Conservation (phyloP, 2,797 vertebrate genomes). For the Pteropus rufus region DNA sequence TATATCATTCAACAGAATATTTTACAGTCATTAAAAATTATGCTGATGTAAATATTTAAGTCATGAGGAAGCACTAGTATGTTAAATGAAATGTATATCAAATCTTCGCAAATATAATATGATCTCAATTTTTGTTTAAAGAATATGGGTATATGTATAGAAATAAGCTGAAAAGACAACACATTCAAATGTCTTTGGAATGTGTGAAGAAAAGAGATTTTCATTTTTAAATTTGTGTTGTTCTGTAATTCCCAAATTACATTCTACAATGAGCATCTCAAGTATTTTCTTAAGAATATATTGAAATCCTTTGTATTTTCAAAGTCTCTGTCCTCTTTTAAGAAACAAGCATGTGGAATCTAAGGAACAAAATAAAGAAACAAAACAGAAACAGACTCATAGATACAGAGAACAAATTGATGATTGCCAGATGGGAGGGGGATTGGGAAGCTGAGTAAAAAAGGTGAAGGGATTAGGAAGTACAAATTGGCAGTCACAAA, state of each 20-base stretch:
- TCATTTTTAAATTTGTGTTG: background rate
- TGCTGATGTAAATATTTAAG: background rate
- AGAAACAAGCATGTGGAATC: background rate
- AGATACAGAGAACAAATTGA: too few relatives aligned
- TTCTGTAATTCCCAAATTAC: background rate
- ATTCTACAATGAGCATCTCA: background rate
- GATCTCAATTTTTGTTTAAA: background rate
- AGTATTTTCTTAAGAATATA: background rate
- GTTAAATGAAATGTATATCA: background rate
- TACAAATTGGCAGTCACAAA: too few relatives aligned
- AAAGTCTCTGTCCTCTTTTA: background rate
- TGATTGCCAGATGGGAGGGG: too few relatives aligned
- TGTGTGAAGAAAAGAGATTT: background rate
- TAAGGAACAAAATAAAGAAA: too few relatives aligned
- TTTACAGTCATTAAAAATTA: background rate
- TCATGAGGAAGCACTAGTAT: background rate
- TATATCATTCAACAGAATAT: background rate
- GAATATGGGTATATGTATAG: background rate
- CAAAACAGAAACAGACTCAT: too few relatives aligned
- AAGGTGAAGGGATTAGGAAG: too few relatives aligned
- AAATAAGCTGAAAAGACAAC: background rate
- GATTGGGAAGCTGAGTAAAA: too few relatives aligned
- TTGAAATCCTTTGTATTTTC: constrained; percentile 3
- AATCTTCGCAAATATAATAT: background rate
- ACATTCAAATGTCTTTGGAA: background rate